These are phyloP conservation scores for Dromiciops gliroides DNA, from an alignment of 2,113 vertebrate species.

Conservation along the genomic window DNA sequence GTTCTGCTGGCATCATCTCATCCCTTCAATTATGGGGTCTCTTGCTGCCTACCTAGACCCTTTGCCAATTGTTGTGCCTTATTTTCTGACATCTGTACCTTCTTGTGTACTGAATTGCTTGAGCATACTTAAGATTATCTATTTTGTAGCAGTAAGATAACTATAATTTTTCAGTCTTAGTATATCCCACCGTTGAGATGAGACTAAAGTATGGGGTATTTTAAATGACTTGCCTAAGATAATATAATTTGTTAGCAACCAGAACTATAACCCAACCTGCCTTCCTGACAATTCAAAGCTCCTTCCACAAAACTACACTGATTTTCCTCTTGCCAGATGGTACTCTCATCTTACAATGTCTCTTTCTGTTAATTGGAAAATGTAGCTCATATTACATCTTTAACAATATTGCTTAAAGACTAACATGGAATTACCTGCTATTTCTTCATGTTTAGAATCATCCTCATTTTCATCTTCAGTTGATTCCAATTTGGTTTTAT, in stretches of 20 bases:
- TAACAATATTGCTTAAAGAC: conserved; percentile 43
- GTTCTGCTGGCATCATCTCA: background rate
- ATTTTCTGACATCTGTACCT: background rate
- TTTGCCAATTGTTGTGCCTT: background rate
- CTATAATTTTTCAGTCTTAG: background rate
- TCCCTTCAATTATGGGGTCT: background rate
- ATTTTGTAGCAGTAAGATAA: background rate
- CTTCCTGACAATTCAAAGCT: background rate
- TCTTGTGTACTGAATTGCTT: background rate
- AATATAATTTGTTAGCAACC: background rate
- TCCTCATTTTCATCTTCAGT: conserved; percentile 65
- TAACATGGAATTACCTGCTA: conserved; percentile 78
- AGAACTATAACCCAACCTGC: background rate
- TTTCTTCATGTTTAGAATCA: conserved; percentile 71
- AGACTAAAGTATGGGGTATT: background rate
- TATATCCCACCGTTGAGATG: background rate
- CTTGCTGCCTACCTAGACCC: background rate
- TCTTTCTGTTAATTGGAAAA: conserved; percentile 2
- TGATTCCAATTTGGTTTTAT: conserved; percentile 43
- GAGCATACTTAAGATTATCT: background rate
- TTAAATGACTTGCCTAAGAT: background rate
- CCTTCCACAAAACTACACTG: background rate
- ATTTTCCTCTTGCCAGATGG: conserved; percentile 20
- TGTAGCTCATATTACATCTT: background rate
- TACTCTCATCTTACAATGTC: background rate